A percentile compares a stretch with the other conserved stretches of the same genome.
phyloP scores from a whole-genome alignment of 2,797 vertebrate genomes.

The Pitangus sulphuratus region DNA sequence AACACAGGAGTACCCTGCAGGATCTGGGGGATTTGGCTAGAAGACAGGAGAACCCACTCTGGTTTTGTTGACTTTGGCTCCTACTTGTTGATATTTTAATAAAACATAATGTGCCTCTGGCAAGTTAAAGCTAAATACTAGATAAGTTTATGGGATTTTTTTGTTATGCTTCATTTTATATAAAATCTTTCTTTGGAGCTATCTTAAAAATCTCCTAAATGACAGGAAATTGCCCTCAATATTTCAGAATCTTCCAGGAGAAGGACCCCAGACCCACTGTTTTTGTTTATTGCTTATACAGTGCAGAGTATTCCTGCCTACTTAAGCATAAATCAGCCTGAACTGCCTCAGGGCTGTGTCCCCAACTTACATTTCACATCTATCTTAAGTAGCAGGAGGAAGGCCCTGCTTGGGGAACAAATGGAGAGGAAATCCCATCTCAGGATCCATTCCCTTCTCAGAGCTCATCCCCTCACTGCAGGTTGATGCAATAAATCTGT shows the following conservation, averaged over 20 bases:
- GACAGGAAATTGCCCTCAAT: conserved; percentile 60
- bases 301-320: not conserved
- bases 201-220: conserved; percentile 52
- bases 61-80: conserved; percentile 56
- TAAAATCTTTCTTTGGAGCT: conserved; percentile 48
- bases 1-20: not conserved
- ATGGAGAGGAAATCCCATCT: conserved; percentile 4
- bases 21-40: not conserved
- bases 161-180: conserved; percentile 58
- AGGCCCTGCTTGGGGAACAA: not conserved
- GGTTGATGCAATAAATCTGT: not conserved
- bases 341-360: not conserved
- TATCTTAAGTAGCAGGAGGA: not conserved
- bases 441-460: not conserved
- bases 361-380: not conserved
- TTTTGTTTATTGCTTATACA: conserved; percentile 28
- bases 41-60: conserved; percentile 21
- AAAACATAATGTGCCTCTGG: conserved; percentile 57
- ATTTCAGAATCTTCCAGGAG: conserved; percentile 42
- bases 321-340: conserved; percentile 12
- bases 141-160: conserved; percentile 47
- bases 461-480: not conserved
- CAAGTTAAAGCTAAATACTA: conserved; percentile 57
- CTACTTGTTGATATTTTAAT: conserved; percentile 61
- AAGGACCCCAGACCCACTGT: conserved; percentile 9